Percentiles rank a stretch among this genome's conserved stretches.
phyloP scores from a whole-genome alignment of 1,140 invertebrate genomes.

The Zaprionus camerounensis region DNA sequence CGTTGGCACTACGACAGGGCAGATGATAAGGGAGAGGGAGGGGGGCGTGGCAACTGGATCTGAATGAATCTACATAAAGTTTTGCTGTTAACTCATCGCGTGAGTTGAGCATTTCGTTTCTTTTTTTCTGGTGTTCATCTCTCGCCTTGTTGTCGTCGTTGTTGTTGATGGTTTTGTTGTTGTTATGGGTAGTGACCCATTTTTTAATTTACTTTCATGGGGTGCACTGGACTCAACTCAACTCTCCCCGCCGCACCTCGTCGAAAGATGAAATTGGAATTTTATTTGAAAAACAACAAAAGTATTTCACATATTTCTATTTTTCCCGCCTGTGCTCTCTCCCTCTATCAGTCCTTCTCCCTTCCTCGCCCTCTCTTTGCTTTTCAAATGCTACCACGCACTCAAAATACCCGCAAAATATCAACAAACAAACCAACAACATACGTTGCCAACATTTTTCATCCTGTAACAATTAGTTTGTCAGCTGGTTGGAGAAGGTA shows the following conservation, averaged over 20 bases:
- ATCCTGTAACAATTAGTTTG: background rate
- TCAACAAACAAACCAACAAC: constrained; percentile 32
- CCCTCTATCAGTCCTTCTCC: background rate
- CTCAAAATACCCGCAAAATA: constrained; percentile 35
- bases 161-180: constrained; percentile 30
- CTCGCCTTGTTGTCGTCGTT: constrained; percentile 12
- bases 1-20: background rate
- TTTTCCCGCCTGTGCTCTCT: constrained; percentile 1
- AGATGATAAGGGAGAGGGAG: background rate
- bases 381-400: constrained; percentile 12
- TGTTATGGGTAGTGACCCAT: constrained; percentile 54
- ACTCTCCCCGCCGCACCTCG: background rate
- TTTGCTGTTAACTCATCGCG: constrained; percentile 74
- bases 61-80: constrained; percentile 56
- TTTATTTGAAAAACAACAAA: constrained; percentile 63
- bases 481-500: background rate
- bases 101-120: constrained; percentile 63
- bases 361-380: background rate
- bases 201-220: constrained; percentile 70
- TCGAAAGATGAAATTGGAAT: constrained; percentile 70
- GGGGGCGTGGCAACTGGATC: background rate
- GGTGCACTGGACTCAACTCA: background rate
- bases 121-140: constrained; percentile 29
- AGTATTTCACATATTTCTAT: constrained; percentile 52
- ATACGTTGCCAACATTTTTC: constrained; percentile 35